These are phyloP conservation scores for Neopipo cinnamomea DNA, from an alignment of 2,113 vertebrate genomes.

Conservation along the genomic window DNA sequence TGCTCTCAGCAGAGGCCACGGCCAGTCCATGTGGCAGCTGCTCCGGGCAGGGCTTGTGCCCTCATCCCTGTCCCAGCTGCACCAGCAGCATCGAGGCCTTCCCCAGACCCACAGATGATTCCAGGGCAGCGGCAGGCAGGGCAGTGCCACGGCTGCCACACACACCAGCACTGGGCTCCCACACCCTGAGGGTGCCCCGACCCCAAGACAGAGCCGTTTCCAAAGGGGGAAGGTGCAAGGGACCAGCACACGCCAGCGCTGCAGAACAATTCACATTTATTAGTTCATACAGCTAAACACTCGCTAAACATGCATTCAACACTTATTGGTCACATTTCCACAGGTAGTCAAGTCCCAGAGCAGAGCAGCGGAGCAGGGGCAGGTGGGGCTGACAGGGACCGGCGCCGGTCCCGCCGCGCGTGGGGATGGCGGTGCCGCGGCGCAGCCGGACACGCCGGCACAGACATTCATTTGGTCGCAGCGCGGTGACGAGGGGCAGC, in stretches of 20 bases:
- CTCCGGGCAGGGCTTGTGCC: not conserved
- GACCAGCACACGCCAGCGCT: conserved; percentile 11
- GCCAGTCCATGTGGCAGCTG: not conserved
- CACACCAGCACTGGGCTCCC: not conserved
- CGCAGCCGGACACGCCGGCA: not conserved
- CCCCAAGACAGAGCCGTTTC: accelerated
- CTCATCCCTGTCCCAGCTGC: not conserved
- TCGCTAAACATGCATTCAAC: conserved; percentile 98
- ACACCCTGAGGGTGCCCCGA: not conserved
- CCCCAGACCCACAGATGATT: not conserved
- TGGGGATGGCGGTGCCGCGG: not conserved
- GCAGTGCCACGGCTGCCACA: not conserved
- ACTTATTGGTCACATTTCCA: conserved; percentile 97
- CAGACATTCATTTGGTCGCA: conserved; percentile 59
- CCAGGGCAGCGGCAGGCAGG: not conserved
- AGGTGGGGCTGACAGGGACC: not conserved
- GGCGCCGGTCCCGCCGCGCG: accelerated
- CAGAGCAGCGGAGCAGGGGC: conserved; percentile 65
- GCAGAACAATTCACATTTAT: conserved; percentile 98
- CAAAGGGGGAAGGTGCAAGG: not conserved
- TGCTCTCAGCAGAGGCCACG: not conserved
- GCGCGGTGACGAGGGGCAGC: not conserved
- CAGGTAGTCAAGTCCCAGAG: conserved; percentile 96
- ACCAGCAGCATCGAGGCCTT: not conserved
- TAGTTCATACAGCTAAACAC: conserved; percentile 94